Conservation (phyloP, 2,888 invertebrate genomes). For the Mythimna loreyi region DNA sequence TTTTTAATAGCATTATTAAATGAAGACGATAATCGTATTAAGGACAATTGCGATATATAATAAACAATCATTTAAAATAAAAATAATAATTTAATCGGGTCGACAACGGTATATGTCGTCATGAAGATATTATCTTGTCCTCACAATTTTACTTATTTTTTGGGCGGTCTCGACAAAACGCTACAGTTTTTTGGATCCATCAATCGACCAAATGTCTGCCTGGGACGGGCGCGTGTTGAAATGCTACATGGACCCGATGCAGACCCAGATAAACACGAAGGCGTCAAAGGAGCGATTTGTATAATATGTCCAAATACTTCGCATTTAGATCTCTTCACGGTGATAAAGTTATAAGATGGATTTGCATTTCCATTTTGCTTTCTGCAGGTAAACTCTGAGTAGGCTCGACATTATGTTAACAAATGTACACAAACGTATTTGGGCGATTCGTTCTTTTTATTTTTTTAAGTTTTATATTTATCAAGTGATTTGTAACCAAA, state of each 20-base stretch:
- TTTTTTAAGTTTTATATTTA: constrained; percentile 57
- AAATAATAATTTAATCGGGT: constrained; percentile 56
- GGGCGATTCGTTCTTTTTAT: constrained; percentile 55
- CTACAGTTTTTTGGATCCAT: constrained; percentile 69
- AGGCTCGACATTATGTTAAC: constrained; percentile 60
- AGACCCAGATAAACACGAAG: constrained; percentile 75
- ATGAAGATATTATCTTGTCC: constrained; percentile 68
- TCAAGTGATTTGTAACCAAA: constrained; percentile 64
- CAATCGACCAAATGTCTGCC: constrained; percentile 67
- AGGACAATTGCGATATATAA: constrained; percentile 38
- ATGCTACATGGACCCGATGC: constrained; percentile 74
- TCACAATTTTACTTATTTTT: constrained; percentile 68
- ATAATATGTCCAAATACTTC: constrained; percentile 79
- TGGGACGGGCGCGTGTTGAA: constrained; percentile 72
- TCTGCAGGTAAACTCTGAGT: constrained; percentile 38
- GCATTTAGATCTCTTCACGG: constrained; percentile 76
- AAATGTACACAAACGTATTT: constrained; percentile 56
- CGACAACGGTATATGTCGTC: constrained; percentile 58
- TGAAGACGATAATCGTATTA: constrained; percentile 46
- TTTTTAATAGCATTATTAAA: constrained; percentile 56
- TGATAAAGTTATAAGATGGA: constrained; percentile 76
- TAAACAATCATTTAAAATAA: constrained; percentile 43
- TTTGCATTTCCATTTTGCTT: constrained; percentile 63
- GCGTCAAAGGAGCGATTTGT: constrained; percentile 86
- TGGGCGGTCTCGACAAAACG: constrained; percentile 67